Conservation (phyloP, 2,113 vertebrate genomes). For the Conger conger region DNA sequence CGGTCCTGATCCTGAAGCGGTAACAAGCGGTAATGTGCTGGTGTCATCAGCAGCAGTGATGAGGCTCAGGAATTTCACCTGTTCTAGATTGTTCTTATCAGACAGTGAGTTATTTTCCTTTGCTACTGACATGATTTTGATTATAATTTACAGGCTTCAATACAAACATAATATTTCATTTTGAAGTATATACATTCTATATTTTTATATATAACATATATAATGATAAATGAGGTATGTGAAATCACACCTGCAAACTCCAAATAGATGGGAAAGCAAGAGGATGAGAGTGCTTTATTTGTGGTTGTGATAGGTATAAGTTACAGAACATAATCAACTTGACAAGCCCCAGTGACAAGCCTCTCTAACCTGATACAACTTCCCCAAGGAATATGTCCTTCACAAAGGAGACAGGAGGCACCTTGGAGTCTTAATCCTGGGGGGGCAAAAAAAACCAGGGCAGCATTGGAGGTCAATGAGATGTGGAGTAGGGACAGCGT, state of each 20-base stretch:
- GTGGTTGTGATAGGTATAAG: constrained; percentile 7
- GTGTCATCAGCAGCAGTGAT: constrained; percentile 46
- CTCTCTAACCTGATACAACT: constrained; percentile 33
- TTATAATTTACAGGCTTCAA: not conserved
- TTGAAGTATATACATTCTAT: too few species aligned
- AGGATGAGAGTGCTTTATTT: constrained; percentile 2
- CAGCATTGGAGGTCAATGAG: not conserved
- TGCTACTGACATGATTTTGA: not conserved
- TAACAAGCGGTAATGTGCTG: constrained; percentile 44
- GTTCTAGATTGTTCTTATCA: constrained; percentile 50
- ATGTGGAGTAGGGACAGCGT: not conserved
- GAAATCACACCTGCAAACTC: not conserved
- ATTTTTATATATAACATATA: too few species aligned
- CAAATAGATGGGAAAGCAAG: constrained; percentile 12
- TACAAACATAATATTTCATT: not conserved
- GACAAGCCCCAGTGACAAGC: not conserved
- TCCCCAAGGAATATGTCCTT: constrained; percentile 36
- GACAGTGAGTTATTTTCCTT: constrained; percentile 8
- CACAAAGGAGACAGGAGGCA: constrained; percentile 26
- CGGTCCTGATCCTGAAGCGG: constrained; percentile 39
- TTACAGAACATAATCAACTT: constrained; percentile 13
- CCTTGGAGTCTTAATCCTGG: constrained; percentile 28
- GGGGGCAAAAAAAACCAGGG: not conserved
- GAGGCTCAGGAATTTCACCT: constrained; percentile 45
- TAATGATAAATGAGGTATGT: not conserved